phyloP scores from a whole-genome alignment of 2,797 vertebrate genomes.

The Orestias chungarensis region DNA sequence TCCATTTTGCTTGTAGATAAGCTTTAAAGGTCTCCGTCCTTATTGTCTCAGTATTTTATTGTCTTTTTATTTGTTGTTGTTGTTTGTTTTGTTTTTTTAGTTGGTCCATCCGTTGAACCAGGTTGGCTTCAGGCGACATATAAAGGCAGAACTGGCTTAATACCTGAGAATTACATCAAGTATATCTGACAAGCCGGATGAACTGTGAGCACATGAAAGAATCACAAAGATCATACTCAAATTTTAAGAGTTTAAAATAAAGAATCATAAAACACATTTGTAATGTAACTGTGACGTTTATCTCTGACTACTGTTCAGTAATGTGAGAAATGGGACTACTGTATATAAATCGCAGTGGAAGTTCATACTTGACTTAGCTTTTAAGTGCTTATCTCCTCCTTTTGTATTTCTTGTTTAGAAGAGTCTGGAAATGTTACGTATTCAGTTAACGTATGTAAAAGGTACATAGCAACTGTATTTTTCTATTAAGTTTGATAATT shows the following conservation, averaged over 20 bases:
- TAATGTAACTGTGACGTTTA: slow-evolving; percentile 54
- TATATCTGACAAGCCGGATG: slow-evolving; percentile 80
- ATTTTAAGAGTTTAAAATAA: slow-evolving; percentile 41
- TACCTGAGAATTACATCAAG: slow-evolving; percentile 96
- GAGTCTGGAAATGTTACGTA: not conserved
- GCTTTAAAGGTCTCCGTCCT: not conserved
- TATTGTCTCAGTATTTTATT: slow-evolving; percentile 20
- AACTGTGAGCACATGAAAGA: slow-evolving; percentile 29
- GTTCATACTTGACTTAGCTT: slow-evolving; percentile 25
- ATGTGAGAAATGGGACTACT: slow-evolving; percentile 34
- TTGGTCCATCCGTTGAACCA: slow-evolving; percentile 95
- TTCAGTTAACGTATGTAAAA: slow-evolving; percentile 28
- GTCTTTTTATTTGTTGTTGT: slow-evolving; percentile 34
- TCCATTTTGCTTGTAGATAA: not conserved
- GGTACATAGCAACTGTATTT: slow-evolving; percentile 44
- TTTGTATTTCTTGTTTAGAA: slow-evolving; percentile 5
- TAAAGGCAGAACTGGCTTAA: slow-evolving; percentile 92
- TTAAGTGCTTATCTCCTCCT: slow-evolving; percentile 6
- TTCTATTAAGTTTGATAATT: slow-evolving; percentile 40
- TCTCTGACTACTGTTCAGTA: slow-evolving; percentile 53
- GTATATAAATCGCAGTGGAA: slow-evolving; percentile 31
- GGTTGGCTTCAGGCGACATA: slow-evolving; percentile 98
- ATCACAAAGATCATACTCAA: slow-evolving; percentile 9
- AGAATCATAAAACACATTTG: slow-evolving; percentile 30
- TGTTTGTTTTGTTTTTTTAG: slow-evolving; percentile 69